These are phyloP conservation scores for Machaerirhynchus nigripectus DNA, from an alignment of 2,113 vertebrate genomes.

Conservation along the genomic window DNA sequence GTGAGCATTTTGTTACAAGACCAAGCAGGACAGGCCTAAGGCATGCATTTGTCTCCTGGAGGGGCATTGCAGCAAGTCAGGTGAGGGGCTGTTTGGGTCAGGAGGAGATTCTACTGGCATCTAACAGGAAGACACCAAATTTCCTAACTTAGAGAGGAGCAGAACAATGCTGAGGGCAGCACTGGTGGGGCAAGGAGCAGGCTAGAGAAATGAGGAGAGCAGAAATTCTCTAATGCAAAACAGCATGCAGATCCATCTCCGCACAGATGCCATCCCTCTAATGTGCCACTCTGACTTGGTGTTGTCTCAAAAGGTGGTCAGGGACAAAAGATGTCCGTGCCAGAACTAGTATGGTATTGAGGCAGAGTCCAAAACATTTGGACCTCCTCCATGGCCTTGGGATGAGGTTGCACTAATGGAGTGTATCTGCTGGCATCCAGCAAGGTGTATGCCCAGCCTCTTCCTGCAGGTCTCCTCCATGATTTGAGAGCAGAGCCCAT, in stretches of 20 bases:
- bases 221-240: neutral
- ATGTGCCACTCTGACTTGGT: neutral
- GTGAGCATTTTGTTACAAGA: neutral
- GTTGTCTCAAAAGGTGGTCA: neutral
- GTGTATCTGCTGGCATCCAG: neutral
- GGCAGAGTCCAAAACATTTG: neutral
- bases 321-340: neutral
- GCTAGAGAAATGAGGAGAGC: neutral
- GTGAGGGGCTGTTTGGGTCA: accelerated
- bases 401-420: neutral
- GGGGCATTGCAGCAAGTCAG: neutral
- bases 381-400: neutral
- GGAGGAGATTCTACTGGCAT: neutral
- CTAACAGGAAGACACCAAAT: neutral
- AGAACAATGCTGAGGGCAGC: neutral
- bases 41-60: accelerated
- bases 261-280: neutral
- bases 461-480: neutral
- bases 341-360: neutral
- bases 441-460: neutral
- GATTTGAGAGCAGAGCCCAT: neutral
- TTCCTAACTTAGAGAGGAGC: neutral
- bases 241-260: too few species aligned
- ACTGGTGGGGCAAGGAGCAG: neutral
- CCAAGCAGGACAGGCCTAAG: neutral